phyloP scores from a whole-genome alignment of 2,113 vertebrate species.

The Oxyruncus cristatus region DNA sequence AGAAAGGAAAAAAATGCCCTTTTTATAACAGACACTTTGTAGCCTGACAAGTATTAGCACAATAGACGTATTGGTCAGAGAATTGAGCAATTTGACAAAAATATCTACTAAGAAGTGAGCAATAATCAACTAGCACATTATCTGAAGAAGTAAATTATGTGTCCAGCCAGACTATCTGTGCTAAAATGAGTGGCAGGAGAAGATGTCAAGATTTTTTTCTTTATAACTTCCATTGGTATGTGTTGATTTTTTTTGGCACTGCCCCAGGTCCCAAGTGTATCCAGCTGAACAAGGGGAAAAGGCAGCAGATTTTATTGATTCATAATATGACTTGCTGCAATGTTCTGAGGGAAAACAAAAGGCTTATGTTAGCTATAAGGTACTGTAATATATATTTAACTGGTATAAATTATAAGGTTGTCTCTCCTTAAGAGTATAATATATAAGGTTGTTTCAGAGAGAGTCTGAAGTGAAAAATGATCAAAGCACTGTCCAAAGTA shows the following conservation, averaged over 20 bases:
- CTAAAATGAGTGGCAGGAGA: slow-evolving; percentile 50
- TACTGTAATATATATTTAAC: slow-evolving; percentile 41
- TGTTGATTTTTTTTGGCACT: slow-evolving; percentile 58
- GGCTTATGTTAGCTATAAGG: slow-evolving; percentile 40
- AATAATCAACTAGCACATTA: not conserved
- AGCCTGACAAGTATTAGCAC: not conserved
- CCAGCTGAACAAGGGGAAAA: not conserved
- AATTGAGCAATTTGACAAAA: not conserved
- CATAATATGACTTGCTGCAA: slow-evolving; percentile 26
- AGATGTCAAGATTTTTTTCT: slow-evolving; percentile 43
- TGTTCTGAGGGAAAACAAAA: slow-evolving; percentile 33
- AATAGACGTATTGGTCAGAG: not conserved
- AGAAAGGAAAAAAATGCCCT: not conserved
- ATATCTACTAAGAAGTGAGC: not conserved
- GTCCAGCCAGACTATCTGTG: not conserved
- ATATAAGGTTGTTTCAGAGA: slow-evolving; percentile 10
- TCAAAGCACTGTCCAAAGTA: slow-evolving; percentile 28
- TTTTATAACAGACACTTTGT: not conserved
- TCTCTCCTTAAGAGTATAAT: slow-evolving; percentile 22
- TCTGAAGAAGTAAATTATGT: slow-evolving; percentile 17
- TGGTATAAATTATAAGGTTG: slow-evolving; percentile 33
- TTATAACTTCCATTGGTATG: slow-evolving; percentile 33
- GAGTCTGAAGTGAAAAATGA: slow-evolving; percentile 19
- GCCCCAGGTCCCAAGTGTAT: not conserved
- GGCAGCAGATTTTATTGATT: slow-evolving; percentile 43